Conservation (phyloP, 2,797 vertebrate species). For the Pelodytes ibericus region DNA sequence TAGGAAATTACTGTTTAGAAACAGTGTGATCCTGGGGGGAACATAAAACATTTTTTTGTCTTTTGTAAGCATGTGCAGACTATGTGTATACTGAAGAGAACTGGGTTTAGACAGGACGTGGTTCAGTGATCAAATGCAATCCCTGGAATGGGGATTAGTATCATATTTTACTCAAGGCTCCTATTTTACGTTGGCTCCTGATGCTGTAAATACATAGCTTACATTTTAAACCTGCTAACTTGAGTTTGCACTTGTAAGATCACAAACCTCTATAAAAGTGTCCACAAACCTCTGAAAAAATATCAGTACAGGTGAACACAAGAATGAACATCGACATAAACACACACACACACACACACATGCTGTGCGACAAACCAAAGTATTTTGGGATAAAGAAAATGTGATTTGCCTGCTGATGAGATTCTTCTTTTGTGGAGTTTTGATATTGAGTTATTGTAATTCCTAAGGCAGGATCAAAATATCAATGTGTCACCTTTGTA, state of each 20-base stretch:
- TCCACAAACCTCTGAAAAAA: neutral
- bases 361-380: constrained; percentile 44
- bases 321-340: neutral
- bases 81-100: constrained; percentile 1
- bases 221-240: constrained; percentile 57
- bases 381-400: constrained; percentile 19
- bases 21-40: neutral
- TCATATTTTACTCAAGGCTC: constrained; percentile 8
- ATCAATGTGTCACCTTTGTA: neutral
- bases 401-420: neutral
- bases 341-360: neutral
- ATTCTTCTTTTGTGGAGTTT: constrained; percentile 43
- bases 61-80: neutral
- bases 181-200: neutral
- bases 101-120: constrained; percentile 19
- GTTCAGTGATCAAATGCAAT: neutral
- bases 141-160: neutral
- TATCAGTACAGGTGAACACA: neutral
- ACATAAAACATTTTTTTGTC: neutral
- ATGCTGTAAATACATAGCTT: constrained; percentile 49
- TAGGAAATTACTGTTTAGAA: neutral
- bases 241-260: constrained; percentile 42
- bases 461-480: constrained; percentile 19
- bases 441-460: constrained; percentile 16
- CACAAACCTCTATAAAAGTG: constrained; percentile 3